A percentile compares a stretch with the other conserved stretches of the same genome.
Conservation (phyloP, 2,888 invertebrate species). For the Archips crataeganus region DNA sequence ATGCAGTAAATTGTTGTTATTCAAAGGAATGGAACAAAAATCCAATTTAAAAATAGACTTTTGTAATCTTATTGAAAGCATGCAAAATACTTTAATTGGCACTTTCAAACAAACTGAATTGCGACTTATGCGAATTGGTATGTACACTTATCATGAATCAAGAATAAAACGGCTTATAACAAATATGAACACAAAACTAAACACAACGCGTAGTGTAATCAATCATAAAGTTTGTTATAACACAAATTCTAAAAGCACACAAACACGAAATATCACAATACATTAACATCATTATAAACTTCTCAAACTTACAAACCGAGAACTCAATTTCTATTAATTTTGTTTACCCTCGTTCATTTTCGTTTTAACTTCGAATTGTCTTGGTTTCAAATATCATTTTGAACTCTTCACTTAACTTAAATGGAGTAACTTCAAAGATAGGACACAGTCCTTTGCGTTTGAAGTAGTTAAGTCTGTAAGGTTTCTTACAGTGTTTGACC, state of each 20-base stretch:
- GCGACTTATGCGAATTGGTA: too few relatives aligned
- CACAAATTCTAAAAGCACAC: neutral
- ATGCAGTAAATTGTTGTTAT: neutral
- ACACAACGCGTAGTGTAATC: too few relatives aligned
- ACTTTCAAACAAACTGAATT: too few relatives aligned
- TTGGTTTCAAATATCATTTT: conserved; percentile 26
- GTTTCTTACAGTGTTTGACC: conserved; percentile 36
- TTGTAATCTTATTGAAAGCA: too few relatives aligned
- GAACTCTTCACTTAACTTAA: conserved; percentile 31
- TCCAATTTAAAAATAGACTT: neutral
- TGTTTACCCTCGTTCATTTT: conserved; percentile 20
- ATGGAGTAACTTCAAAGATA: conserved; percentile 27
- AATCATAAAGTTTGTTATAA: neutral
- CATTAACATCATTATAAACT: neutral
- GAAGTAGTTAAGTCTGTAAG: conserved; percentile 31
- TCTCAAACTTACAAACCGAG: neutral
- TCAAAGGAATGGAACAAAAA: neutral
- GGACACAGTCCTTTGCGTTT: conserved; percentile 26
- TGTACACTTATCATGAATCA: too few relatives aligned
- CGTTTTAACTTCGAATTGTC: conserved; percentile 33
- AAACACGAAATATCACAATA: neutral
- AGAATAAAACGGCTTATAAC: too few relatives aligned
- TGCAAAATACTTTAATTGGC: too few relatives aligned
- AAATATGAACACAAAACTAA: too few relatives aligned
- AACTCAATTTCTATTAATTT: conserved; percentile 14